Conservation (phyloP, 2,797 vertebrate species). For the Lates japonicus region DNA sequence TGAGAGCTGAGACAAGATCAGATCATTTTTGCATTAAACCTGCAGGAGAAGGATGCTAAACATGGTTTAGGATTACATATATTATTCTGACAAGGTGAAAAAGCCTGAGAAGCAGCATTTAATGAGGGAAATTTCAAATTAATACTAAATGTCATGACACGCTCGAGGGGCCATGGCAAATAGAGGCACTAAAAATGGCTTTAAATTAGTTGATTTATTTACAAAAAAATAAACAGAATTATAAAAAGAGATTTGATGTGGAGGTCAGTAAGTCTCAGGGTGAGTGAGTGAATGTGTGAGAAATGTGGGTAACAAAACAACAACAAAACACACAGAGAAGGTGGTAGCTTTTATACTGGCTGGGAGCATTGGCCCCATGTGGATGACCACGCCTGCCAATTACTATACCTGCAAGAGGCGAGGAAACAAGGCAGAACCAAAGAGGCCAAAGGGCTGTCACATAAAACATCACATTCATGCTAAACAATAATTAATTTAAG, state of each 20-base stretch:
- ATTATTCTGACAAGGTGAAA: background rate
- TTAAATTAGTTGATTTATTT: background rate
- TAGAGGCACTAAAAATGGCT: background rate
- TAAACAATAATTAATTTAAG: background rate
- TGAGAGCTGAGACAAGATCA: background rate
- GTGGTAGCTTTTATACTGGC: slow-evolving; percentile 3
- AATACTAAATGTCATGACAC: background rate
- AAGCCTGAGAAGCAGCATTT: background rate
- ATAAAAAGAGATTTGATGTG: background rate
- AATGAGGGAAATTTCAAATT: background rate
- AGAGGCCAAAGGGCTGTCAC: background rate
- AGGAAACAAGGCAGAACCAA: background rate
- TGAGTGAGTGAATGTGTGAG: background rate
- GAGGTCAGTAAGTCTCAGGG: background rate
- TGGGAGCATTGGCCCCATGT: background rate
- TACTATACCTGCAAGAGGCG: background rate
- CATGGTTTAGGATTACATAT: background rate
- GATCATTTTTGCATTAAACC: background rate
- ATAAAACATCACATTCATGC: background rate
- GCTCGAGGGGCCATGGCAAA: background rate
- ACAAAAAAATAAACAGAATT: background rate
- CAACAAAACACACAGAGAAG: background rate
- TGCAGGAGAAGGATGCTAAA: background rate
- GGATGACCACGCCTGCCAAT: too few relatives aligned
- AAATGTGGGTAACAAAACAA: background rate